Conservation (phyloP, 2,888 invertebrate genomes). For the Hypercompe scribonia region DNA sequence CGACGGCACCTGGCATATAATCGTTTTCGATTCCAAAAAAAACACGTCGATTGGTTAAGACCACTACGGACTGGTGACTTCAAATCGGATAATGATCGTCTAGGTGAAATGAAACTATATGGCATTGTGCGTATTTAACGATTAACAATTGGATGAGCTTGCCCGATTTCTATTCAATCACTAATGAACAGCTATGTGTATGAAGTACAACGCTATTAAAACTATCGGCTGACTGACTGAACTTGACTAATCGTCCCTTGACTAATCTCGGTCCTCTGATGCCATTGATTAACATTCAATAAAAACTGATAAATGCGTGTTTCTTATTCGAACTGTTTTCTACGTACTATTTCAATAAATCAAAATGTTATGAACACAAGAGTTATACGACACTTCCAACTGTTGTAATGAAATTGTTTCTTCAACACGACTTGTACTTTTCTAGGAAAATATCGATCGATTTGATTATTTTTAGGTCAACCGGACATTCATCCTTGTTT, state of each 20-base stretch:
- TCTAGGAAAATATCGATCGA: background rate
- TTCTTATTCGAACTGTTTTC: slow-evolving; percentile 4
- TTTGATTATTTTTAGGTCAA: background rate
- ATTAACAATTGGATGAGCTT: background rate
- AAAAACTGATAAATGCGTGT: background rate
- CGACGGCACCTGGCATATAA: slow-evolving; percentile 10
- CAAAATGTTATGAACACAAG: slow-evolving; percentile 6
- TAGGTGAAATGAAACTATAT: background rate
- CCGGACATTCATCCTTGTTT: background rate
- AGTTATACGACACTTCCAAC: slow-evolving; percentile 2
- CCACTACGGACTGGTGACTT: background rate
- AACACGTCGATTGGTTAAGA: background rate
- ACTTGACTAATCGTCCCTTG: background rate
- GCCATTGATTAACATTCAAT: background rate
- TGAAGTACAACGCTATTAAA: background rate
- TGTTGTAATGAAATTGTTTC: background rate
- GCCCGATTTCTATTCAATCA: background rate
- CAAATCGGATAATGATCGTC: background rate
- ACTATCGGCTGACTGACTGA: background rate
- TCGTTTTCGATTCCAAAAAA: slow-evolving; percentile 1
- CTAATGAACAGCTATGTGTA: background rate
- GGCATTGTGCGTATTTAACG: background rate
- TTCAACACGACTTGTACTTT: background rate
- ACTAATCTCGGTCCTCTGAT: background rate
- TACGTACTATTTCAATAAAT: slow-evolving; percentile 1